A percentile compares a stretch with the other conserved stretches of the same genome.
These are phyloP conservation scores for Procambarus virginalis DNA, from an alignment of 1,140 invertebrate genomes.

Conservation along the genomic window DNA sequence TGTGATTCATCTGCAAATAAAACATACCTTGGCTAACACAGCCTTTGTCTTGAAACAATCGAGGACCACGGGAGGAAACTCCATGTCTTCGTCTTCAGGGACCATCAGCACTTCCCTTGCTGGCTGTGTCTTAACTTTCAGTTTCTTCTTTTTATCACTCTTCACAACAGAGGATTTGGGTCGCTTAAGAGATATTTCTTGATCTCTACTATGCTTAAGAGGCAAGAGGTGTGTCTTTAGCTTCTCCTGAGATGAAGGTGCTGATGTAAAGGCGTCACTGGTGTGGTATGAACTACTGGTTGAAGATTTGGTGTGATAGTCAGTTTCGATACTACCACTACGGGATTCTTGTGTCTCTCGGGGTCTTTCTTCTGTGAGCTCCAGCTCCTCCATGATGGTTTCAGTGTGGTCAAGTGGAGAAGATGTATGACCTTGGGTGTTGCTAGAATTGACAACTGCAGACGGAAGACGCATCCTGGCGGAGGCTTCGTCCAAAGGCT, in stretches of 20 bases:
- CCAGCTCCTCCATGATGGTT: conserved; percentile 11
- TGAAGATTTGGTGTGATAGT: conserved; percentile 26
- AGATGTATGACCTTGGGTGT: neutral
- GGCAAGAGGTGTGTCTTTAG: neutral
- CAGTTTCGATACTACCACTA: conserved; percentile 16
- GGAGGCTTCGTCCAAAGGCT: neutral
- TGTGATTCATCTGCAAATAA: too few species aligned
- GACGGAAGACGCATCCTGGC: neutral
- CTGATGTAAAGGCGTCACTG: neutral
- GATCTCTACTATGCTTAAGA: neutral
- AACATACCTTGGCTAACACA: conserved; percentile 47
- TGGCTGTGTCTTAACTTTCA: neutral
- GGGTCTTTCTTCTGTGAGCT: conserved; percentile 8
- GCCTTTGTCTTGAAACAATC: conserved; percentile 50
- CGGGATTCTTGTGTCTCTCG: neutral
- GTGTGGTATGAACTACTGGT: neutral
- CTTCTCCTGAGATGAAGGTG: neutral
- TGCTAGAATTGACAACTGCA: neutral
- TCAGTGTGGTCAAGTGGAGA: neutral
- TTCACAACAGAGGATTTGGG: conserved; percentile 37
- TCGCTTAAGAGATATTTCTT: conserved; percentile 13
- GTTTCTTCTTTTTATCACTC: conserved; percentile 14
- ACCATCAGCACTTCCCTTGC: neutral
- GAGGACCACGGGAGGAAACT: conserved; percentile 44
- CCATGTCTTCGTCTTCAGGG: conserved; percentile 12